These are phyloP conservation scores for Priocnemis perturbator DNA, from an alignment of 2,888 invertebrate species.

Conservation along the genomic window DNA sequence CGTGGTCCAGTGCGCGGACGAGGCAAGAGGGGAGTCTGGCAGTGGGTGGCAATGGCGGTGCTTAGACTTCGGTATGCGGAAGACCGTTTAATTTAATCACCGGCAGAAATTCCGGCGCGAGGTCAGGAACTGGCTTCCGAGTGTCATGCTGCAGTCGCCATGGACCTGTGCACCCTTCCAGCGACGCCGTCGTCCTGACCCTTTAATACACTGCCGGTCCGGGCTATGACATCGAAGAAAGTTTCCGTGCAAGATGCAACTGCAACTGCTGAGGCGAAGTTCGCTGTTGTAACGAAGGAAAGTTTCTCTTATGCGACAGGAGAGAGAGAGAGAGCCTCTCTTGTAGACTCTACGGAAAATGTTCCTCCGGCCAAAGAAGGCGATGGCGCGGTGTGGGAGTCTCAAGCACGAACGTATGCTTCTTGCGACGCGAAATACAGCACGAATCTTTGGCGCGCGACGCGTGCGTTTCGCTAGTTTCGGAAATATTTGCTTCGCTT, in stretches of 20 bases:
- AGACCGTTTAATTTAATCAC: conserved; percentile 50
- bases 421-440: not conserved
- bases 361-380: not conserved
- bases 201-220: too few relatives aligned
- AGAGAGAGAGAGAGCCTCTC: too few relatives aligned
- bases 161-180: not conserved
- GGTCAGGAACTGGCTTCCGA: conserved; percentile 37
- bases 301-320: conserved; percentile 28
- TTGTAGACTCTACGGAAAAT: conserved; percentile 15
- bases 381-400: too few relatives aligned
- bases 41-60: conserved; percentile 5
- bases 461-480: too few relatives aligned
- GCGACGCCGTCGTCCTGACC: too few relatives aligned
- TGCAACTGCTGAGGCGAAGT: conserved; percentile 8
- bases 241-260: conserved; percentile 29
- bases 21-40: not conserved
- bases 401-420: too few relatives aligned
- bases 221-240: conserved; percentile 9
- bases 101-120: conserved; percentile 42
- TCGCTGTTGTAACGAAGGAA: conserved; percentile 35
- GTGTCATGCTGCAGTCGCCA: not conserved
- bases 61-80: conserved; percentile 39
- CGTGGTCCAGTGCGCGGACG: not conserved
- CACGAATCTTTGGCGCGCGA: too few relatives aligned
- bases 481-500: not conserved